Base-by-base conservation (phyloP, 2,113 vertebrate genomes). In the Taurulus bubalis region DNA sequence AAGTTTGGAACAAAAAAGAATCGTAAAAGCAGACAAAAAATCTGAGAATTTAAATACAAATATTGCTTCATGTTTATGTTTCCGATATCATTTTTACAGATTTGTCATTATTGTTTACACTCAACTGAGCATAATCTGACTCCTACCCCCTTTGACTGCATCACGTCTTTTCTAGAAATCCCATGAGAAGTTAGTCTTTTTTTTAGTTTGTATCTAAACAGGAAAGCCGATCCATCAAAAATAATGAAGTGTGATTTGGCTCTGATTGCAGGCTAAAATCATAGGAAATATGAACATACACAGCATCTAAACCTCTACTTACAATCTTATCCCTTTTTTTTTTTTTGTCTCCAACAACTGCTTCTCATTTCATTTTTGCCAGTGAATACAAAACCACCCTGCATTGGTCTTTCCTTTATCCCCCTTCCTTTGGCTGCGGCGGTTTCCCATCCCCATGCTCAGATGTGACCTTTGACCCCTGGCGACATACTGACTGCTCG, bases 381-480 rank as follows among this genome's bases (percentile, higher is more conserved):
- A 36, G 24, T 53, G 45, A 80, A 73, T 32, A 65, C 63, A 34
- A 49, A 38, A 55, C 22, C 49, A 42, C 26, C 28, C 47, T 55
- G 62, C 62, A 9, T n/a, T 64, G 64, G 9, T 38, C 15, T 75
- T 75, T 71, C 40, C 15, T 69, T 68, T 42, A 49, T 53, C 47
- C 60, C 58, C 47, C 58, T 63, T 84, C 34, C 22, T 66, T 24
- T 68, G 22, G 59, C 62, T 75, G 68, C 2, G 47, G 77, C 9
- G 45, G n/a, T 80, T 83, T 85, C 10, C 6, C 53, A 78, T 74
- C 69, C 36, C 26, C 18, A n/a, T 65, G n/a, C 71, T 88, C 86
- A 77, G 69, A 82, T 87, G 81, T 82, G 79, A 90, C 82, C 83
- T 82, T 42, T 84, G 59, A 87, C 71, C 83, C 73, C 59, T 62